phyloP scores from a whole-genome alignment of 1,140 invertebrate genomes.

The Macrosteles quadrilineatus region DNA sequence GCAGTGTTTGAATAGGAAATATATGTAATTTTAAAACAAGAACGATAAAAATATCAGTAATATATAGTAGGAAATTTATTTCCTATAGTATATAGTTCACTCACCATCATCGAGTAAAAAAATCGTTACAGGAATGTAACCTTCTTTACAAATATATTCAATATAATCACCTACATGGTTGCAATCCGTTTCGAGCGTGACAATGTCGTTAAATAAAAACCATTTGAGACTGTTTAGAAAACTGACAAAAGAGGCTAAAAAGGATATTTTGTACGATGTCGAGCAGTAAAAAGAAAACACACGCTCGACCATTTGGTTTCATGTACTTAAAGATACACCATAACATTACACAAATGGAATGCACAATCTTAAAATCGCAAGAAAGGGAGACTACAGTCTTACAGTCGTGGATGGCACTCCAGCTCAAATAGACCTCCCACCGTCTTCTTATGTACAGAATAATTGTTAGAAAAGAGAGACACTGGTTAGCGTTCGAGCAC shows the following conservation, averaged over 20 bases:
- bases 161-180: neutral
- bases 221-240: neutral
- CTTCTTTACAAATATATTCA: neutral
- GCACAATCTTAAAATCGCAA: neutral
- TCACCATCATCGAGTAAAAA: neutral
- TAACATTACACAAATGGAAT: conserved; percentile 9
- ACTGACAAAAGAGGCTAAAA: neutral
- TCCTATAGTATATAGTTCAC: too few relatives aligned
- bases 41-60: too few relatives aligned
- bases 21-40: too few relatives aligned
- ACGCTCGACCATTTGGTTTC: conserved; percentile 9
- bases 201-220: conserved; percentile 5
- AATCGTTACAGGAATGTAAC: neutral
- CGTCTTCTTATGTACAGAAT: conserved; percentile 8
- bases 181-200: neutral
- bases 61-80: too few relatives aligned
- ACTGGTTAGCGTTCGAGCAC: conserved; percentile 9
- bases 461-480: conserved; percentile 16
- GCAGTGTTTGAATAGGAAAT: too few relatives aligned
- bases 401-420: neutral
- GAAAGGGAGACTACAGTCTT: too few relatives aligned
- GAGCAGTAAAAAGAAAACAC: neutral
- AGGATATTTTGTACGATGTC: neutral
- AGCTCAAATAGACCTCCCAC: neutral
- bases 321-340: conserved; percentile 3